Percentiles rank a stretch among this genome's conserved stretches.
phyloP scores from a whole-genome alignment of 2,888 invertebrate species.

The Drosophila meridiana region DNA sequence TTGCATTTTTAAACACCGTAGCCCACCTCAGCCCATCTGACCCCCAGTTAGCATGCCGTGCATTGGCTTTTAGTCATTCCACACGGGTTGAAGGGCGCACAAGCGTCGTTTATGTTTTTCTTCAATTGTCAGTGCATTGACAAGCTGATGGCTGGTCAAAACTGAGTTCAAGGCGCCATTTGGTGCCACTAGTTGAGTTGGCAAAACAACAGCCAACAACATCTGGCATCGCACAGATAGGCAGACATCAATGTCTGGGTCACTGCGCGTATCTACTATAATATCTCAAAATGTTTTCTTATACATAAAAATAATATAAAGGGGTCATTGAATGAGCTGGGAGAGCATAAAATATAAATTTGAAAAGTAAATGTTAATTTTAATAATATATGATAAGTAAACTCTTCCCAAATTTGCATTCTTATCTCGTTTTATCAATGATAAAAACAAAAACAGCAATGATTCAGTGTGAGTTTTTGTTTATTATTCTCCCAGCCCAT shows the following conservation, averaged over 20 bases:
- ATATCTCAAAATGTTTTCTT: not conserved
- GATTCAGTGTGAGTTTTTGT: not conserved
- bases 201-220: slow-evolving; percentile 29
- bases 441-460: not conserved
- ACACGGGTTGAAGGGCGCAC: slow-evolving; percentile 66
- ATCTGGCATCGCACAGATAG: slow-evolving; percentile 31
- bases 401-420: no score
- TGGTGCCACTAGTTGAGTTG: slow-evolving; percentile 24
- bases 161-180: slow-evolving; percentile 63
- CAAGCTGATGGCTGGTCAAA: slow-evolving; percentile 63
- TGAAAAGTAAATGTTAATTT: no score
- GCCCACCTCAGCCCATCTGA: not conserved
- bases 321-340: not conserved
- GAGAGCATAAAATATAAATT: not conserved
- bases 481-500: not conserved
- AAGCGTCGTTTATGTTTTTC: slow-evolving; percentile 44
- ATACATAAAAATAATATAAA: not conserved
- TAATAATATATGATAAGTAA: no score
- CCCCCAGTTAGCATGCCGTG: slow-evolving; percentile 22
- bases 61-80: slow-evolving; percentile 53
- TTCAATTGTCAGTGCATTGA: slow-evolving; percentile 59
- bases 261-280: not conserved
- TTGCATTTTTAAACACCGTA: slow-evolving; percentile 24
- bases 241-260: slow-evolving; percentile 14
- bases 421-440: not conserved